These are phyloP conservation scores for Orchesellides sinensis DNA, from an alignment of 2,888 invertebrate genomes.

Conservation along the genomic window DNA sequence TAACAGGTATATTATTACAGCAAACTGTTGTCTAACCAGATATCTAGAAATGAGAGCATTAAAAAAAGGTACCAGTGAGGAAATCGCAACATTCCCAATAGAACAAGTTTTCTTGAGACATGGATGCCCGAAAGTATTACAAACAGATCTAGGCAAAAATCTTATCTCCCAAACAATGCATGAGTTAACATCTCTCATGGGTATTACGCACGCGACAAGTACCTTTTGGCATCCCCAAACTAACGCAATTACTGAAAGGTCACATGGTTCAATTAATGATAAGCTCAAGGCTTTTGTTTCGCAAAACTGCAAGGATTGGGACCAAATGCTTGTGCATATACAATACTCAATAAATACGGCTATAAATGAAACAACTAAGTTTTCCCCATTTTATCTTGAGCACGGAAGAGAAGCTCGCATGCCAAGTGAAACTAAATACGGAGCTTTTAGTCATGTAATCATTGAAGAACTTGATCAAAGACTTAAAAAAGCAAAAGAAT, in stretches of 20 bases:
- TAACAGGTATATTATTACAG: not conserved
- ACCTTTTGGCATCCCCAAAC: not conserved
- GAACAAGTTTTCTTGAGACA: not conserved
- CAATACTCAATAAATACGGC: not conserved
- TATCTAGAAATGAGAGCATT: conserved; percentile 4
- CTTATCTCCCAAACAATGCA: not conserved
- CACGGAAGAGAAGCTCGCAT: not conserved
- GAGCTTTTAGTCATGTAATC: not conserved
- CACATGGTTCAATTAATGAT: not conserved
- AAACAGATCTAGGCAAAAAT: not conserved
- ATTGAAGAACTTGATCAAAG: not conserved
- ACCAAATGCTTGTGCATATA: not conserved
- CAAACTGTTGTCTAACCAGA: conserved; percentile 2
- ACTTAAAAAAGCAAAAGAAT: not conserved
- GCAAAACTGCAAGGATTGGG: conserved; percentile 17
- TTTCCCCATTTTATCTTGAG: conserved; percentile 2
- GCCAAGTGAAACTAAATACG: conserved; percentile 3
- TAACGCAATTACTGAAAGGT: conserved; percentile 11
- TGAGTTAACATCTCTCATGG: not conserved
- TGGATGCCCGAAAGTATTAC: not conserved
- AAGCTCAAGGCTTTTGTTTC: not conserved
- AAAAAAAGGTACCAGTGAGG: not conserved
- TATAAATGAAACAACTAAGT: not conserved
- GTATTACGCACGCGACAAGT: not conserved
- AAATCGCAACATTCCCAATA: not conserved